Conservation (phyloP, 2,113 vertebrate genomes). For the Crotalus horridus region DNA sequence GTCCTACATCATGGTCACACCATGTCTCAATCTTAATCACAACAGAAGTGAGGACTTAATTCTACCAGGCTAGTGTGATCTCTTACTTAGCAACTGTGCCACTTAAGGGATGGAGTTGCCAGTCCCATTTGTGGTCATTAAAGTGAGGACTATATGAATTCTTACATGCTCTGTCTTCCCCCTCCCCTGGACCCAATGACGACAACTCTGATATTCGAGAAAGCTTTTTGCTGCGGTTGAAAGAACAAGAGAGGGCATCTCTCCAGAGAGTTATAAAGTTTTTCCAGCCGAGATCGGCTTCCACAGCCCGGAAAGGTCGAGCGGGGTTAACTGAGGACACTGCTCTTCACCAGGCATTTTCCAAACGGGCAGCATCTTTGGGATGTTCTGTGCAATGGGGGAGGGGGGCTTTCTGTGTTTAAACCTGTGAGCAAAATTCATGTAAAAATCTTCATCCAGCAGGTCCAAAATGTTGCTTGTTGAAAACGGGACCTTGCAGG, state of each 20-base stretch:
- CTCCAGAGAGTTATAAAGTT: not conserved
- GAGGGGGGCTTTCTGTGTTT: not conserved
- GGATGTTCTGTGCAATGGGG: not conserved
- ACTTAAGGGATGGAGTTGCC: not conserved
- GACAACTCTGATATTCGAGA: not conserved
- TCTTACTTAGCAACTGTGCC: not conserved
- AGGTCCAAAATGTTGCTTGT: not conserved
- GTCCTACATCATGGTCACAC: too few relatives aligned
- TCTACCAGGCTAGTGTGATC: too few relatives aligned
- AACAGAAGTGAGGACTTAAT: too few relatives aligned
- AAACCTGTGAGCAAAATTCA: not conserved
- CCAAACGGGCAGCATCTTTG: too few relatives aligned
- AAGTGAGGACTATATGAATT: not conserved
- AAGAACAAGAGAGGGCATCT: not conserved
- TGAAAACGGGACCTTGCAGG: not conserved
- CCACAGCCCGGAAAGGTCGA: not conserved
- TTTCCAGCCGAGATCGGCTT: not conserved
- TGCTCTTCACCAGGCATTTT: not conserved
- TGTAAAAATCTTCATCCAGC: not conserved
- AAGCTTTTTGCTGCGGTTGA: not conserved
- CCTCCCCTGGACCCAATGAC: not conserved
- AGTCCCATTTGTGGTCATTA: not conserved
- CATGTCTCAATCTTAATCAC: too few relatives aligned
- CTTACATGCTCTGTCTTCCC: not conserved
- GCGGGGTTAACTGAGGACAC: not conserved